Evolutionary conservation across 2,113 vertebrate species (phyloP), one percentile per base, ranked within the genome.

Genomic region (Microcebus murinus): DNA sequence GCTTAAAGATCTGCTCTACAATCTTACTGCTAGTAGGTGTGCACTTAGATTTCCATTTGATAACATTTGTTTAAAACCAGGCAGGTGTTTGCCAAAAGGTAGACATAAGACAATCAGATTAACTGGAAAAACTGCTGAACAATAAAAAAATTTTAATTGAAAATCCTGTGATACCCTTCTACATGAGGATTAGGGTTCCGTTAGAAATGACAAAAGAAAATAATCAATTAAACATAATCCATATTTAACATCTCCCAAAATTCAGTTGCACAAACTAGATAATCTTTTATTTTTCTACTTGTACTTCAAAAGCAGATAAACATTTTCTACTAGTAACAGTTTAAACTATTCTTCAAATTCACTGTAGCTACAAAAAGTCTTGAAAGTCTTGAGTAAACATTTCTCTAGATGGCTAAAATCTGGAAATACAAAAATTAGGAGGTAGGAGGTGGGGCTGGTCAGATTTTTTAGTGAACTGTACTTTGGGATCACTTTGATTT

Each of bases 71-170:
- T 3, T 0, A 59, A 74, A 91, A 63, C 10, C n/a, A 80, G 36
- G 4, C 6, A 57, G 4, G 74, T 21, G 84, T 59, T 86, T 39
- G 9, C 20, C 42, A 93, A 80, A 45, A 83, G 34, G 59, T 20
- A 68, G 39, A 84, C 42, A 81, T 18, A 73, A 23, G 48, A 11
- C 25, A 52, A 73, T 68, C 79, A 52, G 4, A 18, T 31, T 23
- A 81, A 74, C 18, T 70, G 17, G n/a, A 48, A 88, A 73, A 94
- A 90, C 4, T 9, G 4, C 5, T 79, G 9, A 87, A 14, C 25
- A 70, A 95, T 31, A 87, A 96, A 70, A 57, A n/a, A 10, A 92
- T 50, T 95, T 89, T 73, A 85, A 91, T 42, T 76, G 25, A 94
- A 92, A 91, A 73, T 73, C 39, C 59, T 59, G 13, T 70, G 4